Conservation (phyloP, 2,113 vertebrate species). For the Heloderma charlesbogerti region DNA sequence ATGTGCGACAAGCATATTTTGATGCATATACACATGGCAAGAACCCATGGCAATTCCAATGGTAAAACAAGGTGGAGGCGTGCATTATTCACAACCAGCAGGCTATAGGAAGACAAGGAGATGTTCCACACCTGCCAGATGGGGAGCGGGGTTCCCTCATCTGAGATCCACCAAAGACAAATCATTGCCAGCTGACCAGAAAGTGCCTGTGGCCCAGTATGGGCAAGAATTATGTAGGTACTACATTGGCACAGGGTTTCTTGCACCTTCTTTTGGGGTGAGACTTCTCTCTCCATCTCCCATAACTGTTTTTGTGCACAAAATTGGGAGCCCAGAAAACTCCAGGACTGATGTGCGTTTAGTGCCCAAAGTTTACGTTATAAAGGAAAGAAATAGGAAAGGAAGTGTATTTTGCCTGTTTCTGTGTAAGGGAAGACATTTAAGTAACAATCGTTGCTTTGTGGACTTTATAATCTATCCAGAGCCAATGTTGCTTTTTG, state of each 20-base stretch:
- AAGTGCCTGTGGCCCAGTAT: neutral
- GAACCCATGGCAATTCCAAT: neutral
- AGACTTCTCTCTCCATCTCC: neutral
- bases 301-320: neutral
- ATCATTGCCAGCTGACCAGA: neutral
- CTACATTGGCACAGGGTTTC: neutral
- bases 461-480: neutral
- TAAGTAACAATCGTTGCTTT: neutral
- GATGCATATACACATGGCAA: too few relatives aligned
- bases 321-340: neutral
- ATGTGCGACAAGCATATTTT: neutral
- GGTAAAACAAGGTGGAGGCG: neutral
- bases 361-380: neutral
- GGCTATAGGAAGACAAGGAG: neutral
- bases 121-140: neutral
- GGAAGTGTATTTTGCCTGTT: neutral
- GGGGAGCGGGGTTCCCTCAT: neutral
- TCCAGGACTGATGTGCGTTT: neutral
- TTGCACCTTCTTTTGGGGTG: neutral
- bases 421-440: neutral
- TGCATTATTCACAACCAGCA: neutral
- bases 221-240: neutral
- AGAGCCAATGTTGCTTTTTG: neutral
- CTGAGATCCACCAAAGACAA: neutral
- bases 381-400: neutral